phyloP scores from a whole-genome alignment of 2,113 vertebrate genomes.

The Gopherus flavomarginatus region DNA sequence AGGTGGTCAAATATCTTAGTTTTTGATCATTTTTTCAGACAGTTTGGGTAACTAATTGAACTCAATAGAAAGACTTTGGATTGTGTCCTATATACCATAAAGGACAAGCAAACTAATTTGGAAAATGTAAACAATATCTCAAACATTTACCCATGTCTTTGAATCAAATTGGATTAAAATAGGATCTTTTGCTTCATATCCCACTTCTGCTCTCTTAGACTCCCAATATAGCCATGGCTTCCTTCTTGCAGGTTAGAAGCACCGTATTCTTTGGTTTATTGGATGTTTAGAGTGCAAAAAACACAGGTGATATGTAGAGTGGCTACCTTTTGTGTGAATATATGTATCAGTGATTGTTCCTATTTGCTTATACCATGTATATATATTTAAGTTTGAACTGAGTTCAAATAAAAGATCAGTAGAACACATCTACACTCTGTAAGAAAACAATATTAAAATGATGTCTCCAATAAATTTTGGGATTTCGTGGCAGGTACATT shows the following conservation, averaged over 20 bases:
- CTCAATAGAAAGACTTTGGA: background rate
- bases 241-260: background rate
- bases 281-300: background rate
- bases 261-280: background rate
- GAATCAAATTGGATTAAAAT: background rate
- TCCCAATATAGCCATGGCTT: background rate
- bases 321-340: background rate
- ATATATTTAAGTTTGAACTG: slow-evolving; percentile 26
- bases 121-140: background rate
- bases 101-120: background rate
- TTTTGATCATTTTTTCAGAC: background rate
- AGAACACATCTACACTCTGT: slow-evolving; percentile 42
- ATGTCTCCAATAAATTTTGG: background rate
- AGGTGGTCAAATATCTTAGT: background rate
- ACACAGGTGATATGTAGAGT: background rate
- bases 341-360: slow-evolving; percentile 17
- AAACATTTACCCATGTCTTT: background rate
- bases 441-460: slow-evolving; percentile 33
- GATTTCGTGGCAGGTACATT: slow-evolving; percentile 68
- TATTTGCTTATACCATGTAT: slow-evolving; percentile 16
- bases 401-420: slow-evolving; percentile 35
- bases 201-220: background rate
- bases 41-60: background rate
- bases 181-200: background rate
- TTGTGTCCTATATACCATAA: background rate